A percentile compares a stretch with the other conserved stretches of the same genome.
These are phyloP conservation scores for Anomalospiza imberbis DNA, from an alignment of 2,797 vertebrate genomes.

Conservation along the genomic window DNA sequence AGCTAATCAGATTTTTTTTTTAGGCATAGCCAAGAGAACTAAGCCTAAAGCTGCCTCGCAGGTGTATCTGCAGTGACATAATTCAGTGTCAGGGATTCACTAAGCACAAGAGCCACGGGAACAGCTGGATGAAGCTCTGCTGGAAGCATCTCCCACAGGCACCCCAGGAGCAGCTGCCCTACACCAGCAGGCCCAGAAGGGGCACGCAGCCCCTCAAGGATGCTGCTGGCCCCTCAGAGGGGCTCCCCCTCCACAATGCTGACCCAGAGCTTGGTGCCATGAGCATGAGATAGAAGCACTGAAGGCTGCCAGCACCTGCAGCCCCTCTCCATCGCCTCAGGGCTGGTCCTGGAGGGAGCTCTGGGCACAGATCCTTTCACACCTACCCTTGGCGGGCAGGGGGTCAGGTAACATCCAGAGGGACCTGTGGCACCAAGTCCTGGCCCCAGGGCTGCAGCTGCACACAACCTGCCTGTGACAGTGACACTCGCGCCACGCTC, in stretches of 20 bases:
- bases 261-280: not conserved
- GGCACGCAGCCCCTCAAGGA: not conserved
- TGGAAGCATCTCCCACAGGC: not conserved
- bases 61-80: not conserved
- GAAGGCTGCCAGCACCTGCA: not conserved
- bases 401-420: rapidly evolving
- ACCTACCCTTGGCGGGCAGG: rapidly evolving
- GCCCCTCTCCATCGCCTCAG: not conserved
- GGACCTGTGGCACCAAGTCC: rapidly evolving
- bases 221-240: not conserved
- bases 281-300: rapidly evolving
- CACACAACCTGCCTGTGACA: rapidly evolving
- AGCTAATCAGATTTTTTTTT: not conserved
- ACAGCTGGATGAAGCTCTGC: not conserved
- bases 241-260: rapidly evolving
- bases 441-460: not conserved
- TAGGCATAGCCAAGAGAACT: not conserved
- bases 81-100: not conserved
- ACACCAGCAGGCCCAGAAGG: not conserved
- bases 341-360: not conserved
- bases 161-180: not conserved
- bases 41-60: not conserved
- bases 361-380: not conserved
- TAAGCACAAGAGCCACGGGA: rapidly evolving
- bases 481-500: rapidly evolving